These are phyloP conservation scores for Pyrgus malvae DNA, from an alignment of 2,888 invertebrate genomes.

Conservation along the genomic window DNA sequence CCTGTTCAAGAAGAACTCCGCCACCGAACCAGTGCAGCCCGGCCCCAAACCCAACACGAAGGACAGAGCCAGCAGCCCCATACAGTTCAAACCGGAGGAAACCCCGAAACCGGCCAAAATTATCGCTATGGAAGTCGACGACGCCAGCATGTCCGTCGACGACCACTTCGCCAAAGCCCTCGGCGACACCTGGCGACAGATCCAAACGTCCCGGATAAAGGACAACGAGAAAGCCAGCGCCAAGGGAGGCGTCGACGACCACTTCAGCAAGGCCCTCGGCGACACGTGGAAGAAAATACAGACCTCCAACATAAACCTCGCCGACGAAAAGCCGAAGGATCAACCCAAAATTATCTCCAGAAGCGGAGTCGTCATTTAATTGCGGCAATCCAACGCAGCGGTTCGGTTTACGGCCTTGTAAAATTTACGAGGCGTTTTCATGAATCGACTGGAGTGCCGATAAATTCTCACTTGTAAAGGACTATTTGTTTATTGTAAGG, in stretches of 20 bases:
- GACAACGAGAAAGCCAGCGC: slow-evolving; percentile 57
- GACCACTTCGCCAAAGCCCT: slow-evolving; percentile 96
- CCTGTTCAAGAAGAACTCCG: slow-evolving; percentile 82
- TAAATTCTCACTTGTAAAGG: slow-evolving; percentile 63
- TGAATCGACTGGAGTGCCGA: slow-evolving; percentile 63
- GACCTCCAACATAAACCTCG: slow-evolving; percentile 79
- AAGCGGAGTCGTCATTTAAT: slow-evolving; percentile 77
- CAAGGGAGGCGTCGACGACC: slow-evolving; percentile 85
- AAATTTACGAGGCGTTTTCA: slow-evolving; percentile 66
- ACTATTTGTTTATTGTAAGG: slow-evolving; percentile 31
- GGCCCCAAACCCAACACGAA: slow-evolving; percentile 70
- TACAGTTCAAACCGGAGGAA: slow-evolving; percentile 67
- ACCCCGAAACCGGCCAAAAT: slow-evolving; percentile 63
- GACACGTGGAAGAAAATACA: slow-evolving; percentile 91
- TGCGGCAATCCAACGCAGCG: slow-evolving; percentile 39
- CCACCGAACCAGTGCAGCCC: slow-evolving; percentile 48
- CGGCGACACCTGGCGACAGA: slow-evolving; percentile 90
- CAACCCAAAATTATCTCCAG: slow-evolving; percentile 63
- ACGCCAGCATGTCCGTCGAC: slow-evolving; percentile 87
- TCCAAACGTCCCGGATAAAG: slow-evolving; percentile 84
- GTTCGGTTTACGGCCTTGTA: slow-evolving; percentile 62
- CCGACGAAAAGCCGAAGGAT: slow-evolving; percentile 59
- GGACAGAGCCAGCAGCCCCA: slow-evolving; percentile 76
- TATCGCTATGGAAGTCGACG: slow-evolving; percentile 82
- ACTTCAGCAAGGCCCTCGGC: slow-evolving; percentile 94